Conservation (phyloP, 2,113 vertebrate species). For the Indri indri region DNA sequence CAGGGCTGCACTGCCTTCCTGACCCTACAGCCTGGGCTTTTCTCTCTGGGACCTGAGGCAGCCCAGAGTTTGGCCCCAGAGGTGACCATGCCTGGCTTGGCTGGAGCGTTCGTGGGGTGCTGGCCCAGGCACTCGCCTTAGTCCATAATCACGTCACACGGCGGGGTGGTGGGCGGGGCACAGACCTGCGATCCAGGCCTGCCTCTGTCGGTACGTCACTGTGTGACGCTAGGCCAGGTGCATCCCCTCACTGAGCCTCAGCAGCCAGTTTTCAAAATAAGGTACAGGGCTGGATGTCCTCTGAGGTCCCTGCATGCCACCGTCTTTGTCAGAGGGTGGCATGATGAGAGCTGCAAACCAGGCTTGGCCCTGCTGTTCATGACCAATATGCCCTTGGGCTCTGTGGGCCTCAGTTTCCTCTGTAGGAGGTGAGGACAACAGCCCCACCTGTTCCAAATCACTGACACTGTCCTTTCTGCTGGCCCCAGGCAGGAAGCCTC, state of each 20-base stretch:
- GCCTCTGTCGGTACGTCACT: not conserved
- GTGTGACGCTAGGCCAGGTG: not conserved
- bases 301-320: not conserved
- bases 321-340: not conserved
- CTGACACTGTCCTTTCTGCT: not conserved
- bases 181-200: not conserved
- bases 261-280: not conserved
- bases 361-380: not conserved
- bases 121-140: not conserved
- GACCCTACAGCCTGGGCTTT: not conserved
- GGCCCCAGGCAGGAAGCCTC: not conserved
- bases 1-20: not conserved
- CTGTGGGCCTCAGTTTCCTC: not conserved
- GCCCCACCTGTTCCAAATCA: not conserved
- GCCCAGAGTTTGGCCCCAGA: not conserved
- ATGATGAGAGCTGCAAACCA: not conserved
- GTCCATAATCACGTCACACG: not conserved
- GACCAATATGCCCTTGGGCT: not conserved
- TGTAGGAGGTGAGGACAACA: not conserved
- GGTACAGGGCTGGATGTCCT: not conserved
- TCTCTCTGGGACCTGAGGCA: not conserved
- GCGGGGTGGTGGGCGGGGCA: rapidly evolving
- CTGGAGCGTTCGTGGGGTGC: not conserved
- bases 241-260: not conserved
- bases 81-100: not conserved